Evolutionary conservation across 1,140 invertebrate genomes (phyloP).

Genomic region (Lepidurus packardi): DNA sequence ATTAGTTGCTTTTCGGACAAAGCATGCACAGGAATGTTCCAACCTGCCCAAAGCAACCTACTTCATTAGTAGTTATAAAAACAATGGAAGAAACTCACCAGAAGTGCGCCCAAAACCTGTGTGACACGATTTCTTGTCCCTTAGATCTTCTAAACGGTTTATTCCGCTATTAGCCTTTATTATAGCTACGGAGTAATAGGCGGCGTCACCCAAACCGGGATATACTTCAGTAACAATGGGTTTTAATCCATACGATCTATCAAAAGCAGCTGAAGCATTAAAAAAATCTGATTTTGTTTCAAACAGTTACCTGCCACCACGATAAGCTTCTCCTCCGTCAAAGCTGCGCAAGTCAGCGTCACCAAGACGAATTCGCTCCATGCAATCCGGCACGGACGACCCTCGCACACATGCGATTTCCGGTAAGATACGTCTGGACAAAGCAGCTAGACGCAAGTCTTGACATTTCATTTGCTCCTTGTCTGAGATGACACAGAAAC

Average conservation of each 20-base stretch:
- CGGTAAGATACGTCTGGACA: constrained; percentile 64
- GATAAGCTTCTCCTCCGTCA: constrained; percentile 54
- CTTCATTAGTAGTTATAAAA: constrained; percentile 12
- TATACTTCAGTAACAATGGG: constrained; percentile 61
- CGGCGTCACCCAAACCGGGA: constrained; percentile 42
- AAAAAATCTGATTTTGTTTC: constrained; percentile 20
- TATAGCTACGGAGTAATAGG: constrained; percentile 59
- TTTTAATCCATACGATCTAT: constrained; percentile 55
- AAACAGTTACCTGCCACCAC: constrained; percentile 47
- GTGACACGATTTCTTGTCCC: constrained; percentile 60
- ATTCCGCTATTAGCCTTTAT: constrained; percentile 57
- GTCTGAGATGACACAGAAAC: constrained; percentile 59
- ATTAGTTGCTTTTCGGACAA: constrained; percentile 49
- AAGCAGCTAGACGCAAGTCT: constrained; percentile 60
- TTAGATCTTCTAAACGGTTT: constrained; percentile 54
- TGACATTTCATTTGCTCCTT: constrained; percentile 60
- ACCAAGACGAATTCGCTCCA: constrained; percentile 56
- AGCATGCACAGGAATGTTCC: constrained; percentile 50
- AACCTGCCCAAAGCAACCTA: constrained; percentile 42
- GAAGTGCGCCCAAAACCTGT: constrained; percentile 42
- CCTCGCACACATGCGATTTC: constrained; percentile 59
- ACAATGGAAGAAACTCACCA: constrained; percentile 36
- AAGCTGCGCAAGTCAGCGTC: constrained; percentile 62
- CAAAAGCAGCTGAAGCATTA: constrained; percentile 34
- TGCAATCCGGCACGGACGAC: constrained; percentile 53